Evolutionary conservation across 2,888 invertebrate species (phyloP), one percentile per base, ranked within the genome.

Genomic region (Meteorus colon): DNA sequence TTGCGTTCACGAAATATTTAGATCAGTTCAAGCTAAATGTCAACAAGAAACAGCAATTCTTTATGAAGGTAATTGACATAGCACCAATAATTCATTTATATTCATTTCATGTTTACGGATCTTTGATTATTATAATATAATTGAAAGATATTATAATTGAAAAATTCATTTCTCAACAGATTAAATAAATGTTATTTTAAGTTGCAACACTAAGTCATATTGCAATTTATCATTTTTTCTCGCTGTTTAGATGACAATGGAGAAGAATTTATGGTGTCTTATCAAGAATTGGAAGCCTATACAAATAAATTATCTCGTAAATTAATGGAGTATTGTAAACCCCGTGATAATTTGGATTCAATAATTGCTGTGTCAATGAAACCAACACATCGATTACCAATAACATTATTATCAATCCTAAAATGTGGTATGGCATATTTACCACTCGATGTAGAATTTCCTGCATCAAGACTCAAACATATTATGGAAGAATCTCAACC

Each of bases 381-480:
- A 80, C 96, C 96, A 0, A 93, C 94, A 2, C 94, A 95, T 83
- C 92, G 90, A 51, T 86, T 95, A 75, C 92, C 96, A 10, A 91
- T 92, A 41, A 90, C 94, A 0, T 89, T 97, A 27, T 88, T 97
- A 78, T 93, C 95, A 0, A 93, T 94, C 70, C 94, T 96, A 93
- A 96, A 96, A 90, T 91, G 94, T 0, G 96, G 97, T 0, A 95
- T 95, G 19, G 95, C 96, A 0, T 97, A 97, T 89, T 90, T 97
- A 72, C 97, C 97, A 0, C 91, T 97, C 83, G 96, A 96, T 86
- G 93, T 94, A 0, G 90, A 91, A 73, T 93, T 93, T 83, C 96
- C 97, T 0, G 92, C 92, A 34, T 92, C 92, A 2, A 92, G 97
- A 81, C 92, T 96, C 63, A 91, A 93, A 27, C 95, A 96, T 84